Base-by-base conservation (phyloP, 2,888 invertebrate species). In the Patella caerulea region DNA sequence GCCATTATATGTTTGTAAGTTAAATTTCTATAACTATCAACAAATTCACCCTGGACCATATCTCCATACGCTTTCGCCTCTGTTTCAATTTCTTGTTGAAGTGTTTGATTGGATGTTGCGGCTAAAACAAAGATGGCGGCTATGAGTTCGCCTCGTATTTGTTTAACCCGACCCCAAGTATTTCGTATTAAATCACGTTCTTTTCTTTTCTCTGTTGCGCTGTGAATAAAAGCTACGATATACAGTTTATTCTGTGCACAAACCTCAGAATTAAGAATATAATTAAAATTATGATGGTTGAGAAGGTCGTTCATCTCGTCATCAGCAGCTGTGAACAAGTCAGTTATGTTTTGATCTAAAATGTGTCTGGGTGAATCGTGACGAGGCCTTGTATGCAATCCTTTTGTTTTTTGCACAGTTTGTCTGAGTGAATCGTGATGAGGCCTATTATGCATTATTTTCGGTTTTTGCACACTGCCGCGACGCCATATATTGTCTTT, bases 1-100 rank as follows among this genome's bases (percentile, higher is more conserved):
- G 81, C 83, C 83, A 90, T 90, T 17, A 91, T 82, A 79, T 90
- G 88, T 75, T 91, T 91, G 78, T 87, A 86, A 0, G 91, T 91
- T 34, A 91, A 83, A 80, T 91, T 91, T 19, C 87, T 82, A 79
- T 91, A 91, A 24, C 85, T 83, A 79, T 91, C 91, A 1, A 88
- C 34, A 79, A 91, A 91, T 75, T 89, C 83, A 2, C 81, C 84
- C 73, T 86, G 86, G 12, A 87, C 81, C 5, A 88, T 84, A 72
- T 87, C 88, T 7, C 71, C 69, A 55, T 81, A 77, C n/a, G 45
- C 65, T 34, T 79, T 45, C 45, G 79, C 81, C 65, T 86, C 83
- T 52, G 52, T 54, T 34, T 73, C 71, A 70, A 86, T 52, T 34
- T 72, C 65, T 24, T 73, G 55, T 74, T 84, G 84, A 24, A 81